Base-by-base conservation (phyloP, 2,888 invertebrate species). In the Tridacna gigas region DNA sequence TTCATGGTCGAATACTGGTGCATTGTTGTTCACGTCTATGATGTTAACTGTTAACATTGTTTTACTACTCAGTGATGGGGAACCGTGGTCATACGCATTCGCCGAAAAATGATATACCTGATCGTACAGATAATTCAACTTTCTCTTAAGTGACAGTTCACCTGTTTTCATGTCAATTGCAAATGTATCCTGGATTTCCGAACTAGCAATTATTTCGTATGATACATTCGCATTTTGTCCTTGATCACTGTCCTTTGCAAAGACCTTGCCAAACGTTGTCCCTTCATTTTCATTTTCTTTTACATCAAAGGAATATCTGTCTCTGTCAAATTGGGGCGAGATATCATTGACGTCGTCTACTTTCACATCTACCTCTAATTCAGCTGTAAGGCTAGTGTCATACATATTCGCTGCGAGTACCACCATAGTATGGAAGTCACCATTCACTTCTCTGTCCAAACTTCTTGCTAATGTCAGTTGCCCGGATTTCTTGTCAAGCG, bases 61-160 rank as follows among this genome's bases (percentile, higher is more conserved):
- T 5, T 85, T 83, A 12, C 88, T 84, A 11, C 86, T 88, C 37
- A 83, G 77, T 9, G 83, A 63, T 20, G 90, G 89, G 13, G 84
- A 85, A 12, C 91, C 90, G 66, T 95, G 95, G 94, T 65, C 97
- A 96, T 11, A 95, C 95, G 74, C 97, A 96, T 89, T 97, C 48
- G 99, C 96, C 94, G 98, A 98, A 28, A 98, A 95, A 83, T 96
- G 96, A 95, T 98, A 98, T 93, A 97, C 97, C 86, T 96, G 96
- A 91, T 97, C 97, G 2, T 97, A 96, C 95, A 98, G 98, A 48
- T 98, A 96, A 95, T 99, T 98, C 78, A 99, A 95, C 91, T 97
- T 97, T 0, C 97, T 97, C 86, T 97, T 97, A 0, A 98, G 96
- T 93, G 97, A 97, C 12, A 99, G 95, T 89, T 97, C 97, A 0